Evolutionary conservation across 1,140 invertebrate genomes (phyloP), one percentile per base, ranked within the genome.

Genomic region (Penaeus chinensis): DNA sequence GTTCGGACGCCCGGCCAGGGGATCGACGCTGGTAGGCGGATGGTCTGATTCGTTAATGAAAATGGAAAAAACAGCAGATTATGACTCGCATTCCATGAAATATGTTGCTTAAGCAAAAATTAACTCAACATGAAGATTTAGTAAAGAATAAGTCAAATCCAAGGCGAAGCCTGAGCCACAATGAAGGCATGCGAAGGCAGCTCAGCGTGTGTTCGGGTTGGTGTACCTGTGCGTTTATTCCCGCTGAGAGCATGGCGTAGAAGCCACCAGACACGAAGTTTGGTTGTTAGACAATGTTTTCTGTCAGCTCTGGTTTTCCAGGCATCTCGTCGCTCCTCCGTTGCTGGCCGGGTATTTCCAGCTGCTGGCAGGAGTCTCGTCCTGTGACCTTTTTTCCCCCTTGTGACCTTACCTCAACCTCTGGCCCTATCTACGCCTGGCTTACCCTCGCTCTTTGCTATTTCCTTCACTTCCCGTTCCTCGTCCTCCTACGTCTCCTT

Each of bases 171-270:
- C 74, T 20, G 27, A 65, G 71, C 47, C 19, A 32, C 54, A 42
- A 77, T 22, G 3, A 7, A 54, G 69, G 69, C 76, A 82, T 19
- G 65, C 47, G 80, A 78, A 69, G 19, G 54, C 16, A 16, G 11
- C 80, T 10, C 85, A 87, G 86, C 80, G 54, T 87, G 85, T 82
- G 86, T 82, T 74, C 80, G 80, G 60, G 42, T 77, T n/a, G 27
- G 86, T 83, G 80, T 87, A 87, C 86, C 86, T 87, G 71, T 87
- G 80, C 81, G 61, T 87, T 87, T 82, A 83, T 87, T 66, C 86
- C 86, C 74, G 80, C 86, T 83, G 86, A 22, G 86, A 87, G 80
- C 80, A 83, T 77, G 71, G 86, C 74, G 61, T 76, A 37, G 77
- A 71, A 81, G 74, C 61, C 86, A 87, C 86, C 86, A 82, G 24